Evolutionary conservation across 2,113 vertebrate species (phyloP), one percentile per base, ranked within the genome.

Genomic region (Myocastor coypus): DNA sequence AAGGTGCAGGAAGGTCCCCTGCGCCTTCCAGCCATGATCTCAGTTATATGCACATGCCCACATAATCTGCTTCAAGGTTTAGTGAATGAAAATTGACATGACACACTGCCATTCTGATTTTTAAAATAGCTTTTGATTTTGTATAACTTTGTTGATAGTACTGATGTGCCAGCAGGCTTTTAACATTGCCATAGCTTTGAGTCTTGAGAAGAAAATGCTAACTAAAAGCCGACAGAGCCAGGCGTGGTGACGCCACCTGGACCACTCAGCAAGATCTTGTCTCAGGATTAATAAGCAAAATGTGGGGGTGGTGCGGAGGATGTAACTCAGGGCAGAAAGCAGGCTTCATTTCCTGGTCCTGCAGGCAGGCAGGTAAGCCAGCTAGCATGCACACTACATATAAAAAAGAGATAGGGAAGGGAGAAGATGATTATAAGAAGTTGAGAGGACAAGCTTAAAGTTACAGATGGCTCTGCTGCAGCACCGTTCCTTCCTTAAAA

Each of bases 111-210:
- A 75, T 78, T 92, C 59, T 87, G 81, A 64, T 64, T 83, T 97
- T 96, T 93, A 50, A 95, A 93, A 68, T 89, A 91, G 24, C 24
- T 89, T 95, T 96, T 94, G 75, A 87, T 91, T 42, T 71, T 55
- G 13, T 91, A 89, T 0, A 68, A 34, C 26, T 50, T 89, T 87
- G 78, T 50, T 13, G 13, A n/a, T 86, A 91, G 46, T 83, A 73
- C 13, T 63, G 16, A 26, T 75, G 12, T 1, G 69, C 71, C 52
- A 71, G 37, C 52, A 78, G 22, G 87, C 40, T 77, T 95, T 73
- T 63, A 89, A 42, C 28, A 10, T 92, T 66, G 66, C 66, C 20
- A 90, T 68, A 73, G 28, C 57, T 83, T 89, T 59, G 16, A 66
- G 34, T 87, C 46, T 59, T 94, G 84, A 90, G 77, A 82, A 34